phyloP scores from a whole-genome alignment of 1,140 invertebrate genomes.

The Leptoteleia sp. region DNA sequence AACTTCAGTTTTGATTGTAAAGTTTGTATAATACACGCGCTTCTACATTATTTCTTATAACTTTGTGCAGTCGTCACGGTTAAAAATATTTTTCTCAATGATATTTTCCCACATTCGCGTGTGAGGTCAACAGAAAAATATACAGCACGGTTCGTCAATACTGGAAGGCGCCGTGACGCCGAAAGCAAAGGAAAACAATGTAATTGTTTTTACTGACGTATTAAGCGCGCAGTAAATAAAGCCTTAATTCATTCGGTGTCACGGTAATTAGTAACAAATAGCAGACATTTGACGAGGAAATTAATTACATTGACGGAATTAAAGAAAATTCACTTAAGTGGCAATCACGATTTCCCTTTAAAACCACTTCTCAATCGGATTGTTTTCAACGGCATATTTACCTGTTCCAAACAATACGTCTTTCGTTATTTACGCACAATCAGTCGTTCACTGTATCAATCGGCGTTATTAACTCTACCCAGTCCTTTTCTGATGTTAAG shows the following conservation, averaged over 20 bases:
- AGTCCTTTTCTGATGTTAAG: too few species aligned
- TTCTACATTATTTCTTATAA: too few species aligned
- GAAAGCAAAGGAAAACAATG: background rate
- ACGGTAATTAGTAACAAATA: slow-evolving; percentile 3
- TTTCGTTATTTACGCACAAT: too few species aligned
- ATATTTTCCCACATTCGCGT: background rate
- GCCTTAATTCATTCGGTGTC: background rate
- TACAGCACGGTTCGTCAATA: background rate
- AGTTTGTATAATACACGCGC: too few species aligned
- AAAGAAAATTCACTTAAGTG: slow-evolving; percentile 5
- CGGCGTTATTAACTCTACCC: background rate
- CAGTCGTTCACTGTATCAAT: background rate
- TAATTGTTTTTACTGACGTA: background rate
- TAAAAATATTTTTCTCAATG: too few species aligned
- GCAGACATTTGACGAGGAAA: slow-evolving; percentile 6
- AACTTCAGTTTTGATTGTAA: too few species aligned
- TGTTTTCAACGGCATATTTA: background rate
- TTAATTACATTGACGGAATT: slow-evolving; percentile 14
- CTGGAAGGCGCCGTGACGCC: background rate
- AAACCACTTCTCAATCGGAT: background rate
- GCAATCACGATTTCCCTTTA: background rate
- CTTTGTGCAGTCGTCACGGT: too few species aligned
- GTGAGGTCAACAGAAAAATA: background rate
- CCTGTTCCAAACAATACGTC: too few species aligned
- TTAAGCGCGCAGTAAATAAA: slow-evolving; percentile 1